These are phyloP conservation scores for Brachionus plicatilis DNA, from an alignment of 1,140 invertebrate species.

Conservation along the genomic window DNA sequence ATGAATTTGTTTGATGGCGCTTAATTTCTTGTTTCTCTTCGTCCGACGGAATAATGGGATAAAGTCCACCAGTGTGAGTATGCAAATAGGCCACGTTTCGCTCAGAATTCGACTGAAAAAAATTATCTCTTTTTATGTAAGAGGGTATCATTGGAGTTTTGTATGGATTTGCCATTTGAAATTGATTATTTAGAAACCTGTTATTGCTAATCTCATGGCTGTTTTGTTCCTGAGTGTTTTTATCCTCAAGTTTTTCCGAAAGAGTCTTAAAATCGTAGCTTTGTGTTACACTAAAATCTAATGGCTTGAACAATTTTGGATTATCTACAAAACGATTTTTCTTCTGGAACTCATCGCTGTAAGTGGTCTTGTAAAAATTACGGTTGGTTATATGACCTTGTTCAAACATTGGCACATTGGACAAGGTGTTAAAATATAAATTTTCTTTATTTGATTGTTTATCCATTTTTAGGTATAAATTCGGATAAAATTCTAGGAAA, in stretches of 20 bases:
- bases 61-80: neutral
- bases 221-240: neutral
- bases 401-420: constrained; percentile 36
- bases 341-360: constrained; percentile 6
- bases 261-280: constrained; percentile 32
- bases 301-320: neutral
- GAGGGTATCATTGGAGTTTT: constrained; percentile 1
- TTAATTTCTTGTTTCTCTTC: neutral
- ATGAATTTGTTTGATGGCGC: neutral
- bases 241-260: constrained; percentile 5
- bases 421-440: constrained; percentile 30
- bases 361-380: constrained; percentile 28
- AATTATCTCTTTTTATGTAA: constrained; percentile 22
- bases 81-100: constrained; percentile 28
- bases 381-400: constrained; percentile 17
- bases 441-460: constrained; percentile 16
- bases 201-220: neutral
- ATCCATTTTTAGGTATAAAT: neutral
- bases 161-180: neutral
- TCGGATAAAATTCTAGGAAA: neutral
- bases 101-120: constrained; percentile 32
- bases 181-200: neutral
- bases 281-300: constrained; percentile 19
- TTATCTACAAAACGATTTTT: neutral
- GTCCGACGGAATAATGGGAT: neutral